Evolutionary conservation across 2,113 vertebrate genomes (phyloP).

Genomic region (Phrynosoma platyrhinos): DNA sequence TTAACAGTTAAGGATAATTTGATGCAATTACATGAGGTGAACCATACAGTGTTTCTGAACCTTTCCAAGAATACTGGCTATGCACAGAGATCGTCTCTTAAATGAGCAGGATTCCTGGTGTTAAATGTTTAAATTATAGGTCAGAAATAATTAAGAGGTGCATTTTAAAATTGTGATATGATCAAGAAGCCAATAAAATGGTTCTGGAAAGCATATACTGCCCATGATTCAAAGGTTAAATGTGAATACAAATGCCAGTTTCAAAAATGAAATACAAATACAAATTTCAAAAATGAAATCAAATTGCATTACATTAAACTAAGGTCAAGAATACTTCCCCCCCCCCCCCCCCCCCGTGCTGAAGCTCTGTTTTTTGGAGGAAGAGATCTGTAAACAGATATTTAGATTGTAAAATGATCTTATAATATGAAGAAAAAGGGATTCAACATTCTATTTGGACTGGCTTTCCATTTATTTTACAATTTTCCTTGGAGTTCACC

Average conservation of each 20-base stretch:
- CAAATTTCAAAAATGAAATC: too few species aligned
- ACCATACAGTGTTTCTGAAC: background rate
- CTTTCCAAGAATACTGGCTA: background rate
- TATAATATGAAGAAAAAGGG: background rate
- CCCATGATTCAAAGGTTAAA: background rate
- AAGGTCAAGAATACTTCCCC: too few species aligned
- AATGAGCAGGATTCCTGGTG: background rate
- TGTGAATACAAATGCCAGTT: background rate
- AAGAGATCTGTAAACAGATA: background rate
- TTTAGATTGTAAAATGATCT: background rate
- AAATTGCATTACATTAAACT: too few species aligned
- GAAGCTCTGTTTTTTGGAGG: too few species aligned
- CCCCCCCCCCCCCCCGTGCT: too few species aligned
- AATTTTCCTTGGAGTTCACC: background rate
- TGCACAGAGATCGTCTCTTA: background rate
- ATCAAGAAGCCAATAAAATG: background rate
- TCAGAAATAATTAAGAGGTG: background rate
- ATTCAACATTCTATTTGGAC: background rate
- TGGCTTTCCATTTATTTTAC: background rate
- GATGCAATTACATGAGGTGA: background rate
- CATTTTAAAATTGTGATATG: background rate
- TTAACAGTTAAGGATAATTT: constrained; percentile 11
- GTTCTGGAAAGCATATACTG: background rate
- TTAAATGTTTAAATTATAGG: background rate
- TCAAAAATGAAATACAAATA: too few species aligned